These are phyloP conservation scores for Thereva unica DNA, from an alignment of 2,888 invertebrate species.

Conservation along the genomic window DNA sequence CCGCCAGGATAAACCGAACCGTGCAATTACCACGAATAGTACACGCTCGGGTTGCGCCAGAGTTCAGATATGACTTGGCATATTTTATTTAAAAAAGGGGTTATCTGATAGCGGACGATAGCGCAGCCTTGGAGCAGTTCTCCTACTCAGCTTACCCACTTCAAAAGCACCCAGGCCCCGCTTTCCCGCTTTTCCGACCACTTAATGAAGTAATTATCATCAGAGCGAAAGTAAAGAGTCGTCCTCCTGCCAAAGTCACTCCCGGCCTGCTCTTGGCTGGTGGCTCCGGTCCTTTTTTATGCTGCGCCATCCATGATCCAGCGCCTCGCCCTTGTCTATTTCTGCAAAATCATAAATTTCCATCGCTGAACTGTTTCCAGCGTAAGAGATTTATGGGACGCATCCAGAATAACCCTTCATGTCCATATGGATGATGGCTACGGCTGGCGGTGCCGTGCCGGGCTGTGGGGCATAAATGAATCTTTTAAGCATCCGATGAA, in stretches of 20 bases:
- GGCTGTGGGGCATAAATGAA: constrained; percentile 23
- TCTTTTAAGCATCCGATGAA: constrained; percentile 29
- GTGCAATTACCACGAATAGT: constrained; percentile 25
- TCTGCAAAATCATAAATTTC: constrained; percentile 40
- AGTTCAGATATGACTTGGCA: constrained; percentile 6
- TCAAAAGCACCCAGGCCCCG: constrained; percentile 29
- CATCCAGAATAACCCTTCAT: constrained; percentile 39
- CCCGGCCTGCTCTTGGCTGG: constrained; percentile 30
- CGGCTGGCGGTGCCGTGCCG: constrained; percentile 1
- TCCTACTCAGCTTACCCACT: constrained; percentile 31
- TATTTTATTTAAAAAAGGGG: constrained; percentile 26
- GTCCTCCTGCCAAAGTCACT: constrained; percentile 36
- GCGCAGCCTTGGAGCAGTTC: neutral
- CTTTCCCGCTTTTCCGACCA: constrained; percentile 27
- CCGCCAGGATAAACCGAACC: no score
- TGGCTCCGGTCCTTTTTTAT: constrained; percentile 20
- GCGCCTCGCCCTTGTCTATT: constrained; percentile 30
- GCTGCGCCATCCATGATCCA: constrained; percentile 20
- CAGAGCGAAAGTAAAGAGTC: constrained; percentile 37
- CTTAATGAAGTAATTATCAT: constrained; percentile 41
- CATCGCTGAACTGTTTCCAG: constrained; percentile 38
- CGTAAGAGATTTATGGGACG: constrained; percentile 40
- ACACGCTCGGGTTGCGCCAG: constrained; percentile 22
- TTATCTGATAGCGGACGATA: constrained; percentile 10
- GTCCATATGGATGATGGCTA: constrained; percentile 34